These are phyloP conservation scores for Sebastes schlegelii DNA, from an alignment of 2,113 vertebrate genomes.

Conservation along the genomic window DNA sequence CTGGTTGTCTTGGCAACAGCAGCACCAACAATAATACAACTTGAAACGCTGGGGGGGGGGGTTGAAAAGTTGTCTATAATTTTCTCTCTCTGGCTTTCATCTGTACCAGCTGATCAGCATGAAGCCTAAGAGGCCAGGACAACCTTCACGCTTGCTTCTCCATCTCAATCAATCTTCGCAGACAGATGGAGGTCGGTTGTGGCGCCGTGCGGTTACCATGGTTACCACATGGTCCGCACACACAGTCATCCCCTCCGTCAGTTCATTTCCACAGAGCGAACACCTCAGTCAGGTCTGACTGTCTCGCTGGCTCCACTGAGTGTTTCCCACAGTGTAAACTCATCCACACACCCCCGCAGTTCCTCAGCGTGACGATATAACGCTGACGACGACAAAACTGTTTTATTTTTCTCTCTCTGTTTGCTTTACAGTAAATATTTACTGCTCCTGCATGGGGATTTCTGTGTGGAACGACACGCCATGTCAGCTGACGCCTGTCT, in stretches of 20 bases:
- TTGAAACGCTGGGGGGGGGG: too few relatives aligned
- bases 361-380: constrained; percentile 2
- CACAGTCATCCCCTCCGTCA: background rate
- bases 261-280: background rate
- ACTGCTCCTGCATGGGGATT: constrained; percentile 43
- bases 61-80: background rate
- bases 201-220: background rate
- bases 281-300: constrained; percentile 34
- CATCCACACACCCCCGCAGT: constrained; percentile 16
- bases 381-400: constrained; percentile 36
- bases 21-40: too few relatives aligned
- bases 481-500: constrained; percentile 18
- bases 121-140: background rate
- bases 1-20: too few relatives aligned
- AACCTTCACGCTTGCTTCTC: constrained; percentile 9
- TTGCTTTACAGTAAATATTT: constrained; percentile 71
- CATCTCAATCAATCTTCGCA: constrained; percentile 20
- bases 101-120: background rate
- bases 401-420: constrained; percentile 35
- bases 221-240: background rate
- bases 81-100: background rate
- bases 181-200: constrained; percentile 36
- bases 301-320: constrained; percentile 20
- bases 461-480: constrained; percentile 10
- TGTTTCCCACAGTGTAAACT: constrained; percentile 45